phyloP scores from a whole-genome alignment of 2,797 vertebrate genomes.

The Rhinophrynus dorsalis region DNA sequence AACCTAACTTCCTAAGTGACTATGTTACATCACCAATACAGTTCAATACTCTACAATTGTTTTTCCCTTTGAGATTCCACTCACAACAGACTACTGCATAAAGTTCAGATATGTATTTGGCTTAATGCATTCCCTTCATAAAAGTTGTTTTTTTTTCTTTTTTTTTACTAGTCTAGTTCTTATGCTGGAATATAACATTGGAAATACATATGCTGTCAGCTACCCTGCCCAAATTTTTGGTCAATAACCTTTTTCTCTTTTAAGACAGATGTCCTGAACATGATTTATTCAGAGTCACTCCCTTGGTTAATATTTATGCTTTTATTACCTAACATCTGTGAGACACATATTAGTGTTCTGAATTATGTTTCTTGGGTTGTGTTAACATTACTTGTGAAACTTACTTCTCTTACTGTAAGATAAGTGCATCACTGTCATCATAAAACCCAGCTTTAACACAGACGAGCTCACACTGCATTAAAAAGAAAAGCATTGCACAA shows the following conservation, averaged over 20 bases:
- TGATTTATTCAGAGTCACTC: slow-evolving; percentile 3
- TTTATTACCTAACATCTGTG: not conserved
- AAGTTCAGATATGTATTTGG: too few species aligned
- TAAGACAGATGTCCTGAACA: slow-evolving; percentile 4
- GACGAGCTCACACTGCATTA: not conserved
- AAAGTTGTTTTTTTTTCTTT: not conserved
- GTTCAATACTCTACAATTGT: too few species aligned
- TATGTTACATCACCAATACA: too few species aligned
- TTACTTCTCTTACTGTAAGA: not conserved
- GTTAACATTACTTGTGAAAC: not conserved
- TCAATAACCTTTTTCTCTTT: not conserved
- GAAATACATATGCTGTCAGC: too few species aligned
- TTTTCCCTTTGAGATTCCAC: too few species aligned
- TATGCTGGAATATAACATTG: too few species aligned
- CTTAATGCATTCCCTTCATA: not conserved
- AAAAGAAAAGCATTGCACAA: not conserved
- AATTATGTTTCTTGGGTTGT: not conserved
- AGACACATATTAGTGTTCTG: not conserved
- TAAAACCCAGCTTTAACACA: too few species aligned
- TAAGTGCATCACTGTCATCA: too few species aligned
- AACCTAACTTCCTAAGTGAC: too few species aligned
- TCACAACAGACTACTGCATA: too few species aligned
- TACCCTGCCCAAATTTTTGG: slow-evolving; percentile 25
- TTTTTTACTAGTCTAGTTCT: too few species aligned
- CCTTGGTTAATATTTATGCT: not conserved